Percentiles rank a stretch among this genome's conserved stretches.
Conservation (phyloP, 2,888 invertebrate species). For the Schizaphis graminum region DNA sequence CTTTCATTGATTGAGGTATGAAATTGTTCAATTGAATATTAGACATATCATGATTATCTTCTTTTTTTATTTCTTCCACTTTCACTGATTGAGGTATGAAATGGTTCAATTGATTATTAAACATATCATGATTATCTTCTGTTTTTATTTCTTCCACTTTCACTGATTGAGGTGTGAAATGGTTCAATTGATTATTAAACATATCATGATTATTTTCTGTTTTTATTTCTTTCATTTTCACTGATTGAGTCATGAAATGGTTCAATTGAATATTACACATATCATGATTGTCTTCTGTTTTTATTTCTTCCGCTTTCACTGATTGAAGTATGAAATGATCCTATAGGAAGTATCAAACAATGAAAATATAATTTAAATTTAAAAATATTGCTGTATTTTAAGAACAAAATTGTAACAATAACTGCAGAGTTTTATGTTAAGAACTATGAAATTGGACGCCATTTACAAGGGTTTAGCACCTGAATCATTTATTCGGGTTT, state of each 20-base stretch:
- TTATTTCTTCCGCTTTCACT: not conserved
- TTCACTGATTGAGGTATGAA: not conserved
- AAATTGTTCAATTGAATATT: constrained; percentile 70
- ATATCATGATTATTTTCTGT: constrained; percentile 42
- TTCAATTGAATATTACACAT: constrained; percentile 70
- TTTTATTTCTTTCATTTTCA: not conserved
- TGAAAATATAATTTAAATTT: not conserved
- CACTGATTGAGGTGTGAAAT: too few species aligned
- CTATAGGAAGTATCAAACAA: not conserved
- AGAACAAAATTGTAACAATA: not conserved
- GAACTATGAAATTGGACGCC: not conserved
- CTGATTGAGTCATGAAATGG: too few species aligned
- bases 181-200: constrained; percentile 70
- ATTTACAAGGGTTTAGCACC: not conserved
- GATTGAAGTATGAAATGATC: not conserved
- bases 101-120: constrained; percentile 70
- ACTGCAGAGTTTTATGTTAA: not conserved
- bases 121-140: constrained; percentile 66
- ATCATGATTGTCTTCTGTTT: constrained; percentile 24
- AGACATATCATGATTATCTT: constrained; percentile 67
- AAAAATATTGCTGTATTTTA: not conserved
- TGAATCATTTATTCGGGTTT: too few species aligned
- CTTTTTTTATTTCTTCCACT: not conserved
- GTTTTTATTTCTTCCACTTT: not conserved
- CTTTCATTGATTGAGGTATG: not conserved